These are phyloP conservation scores for Achlya flavicornis DNA, from an alignment of 2,888 invertebrate genomes.

Conservation along the genomic window DNA sequence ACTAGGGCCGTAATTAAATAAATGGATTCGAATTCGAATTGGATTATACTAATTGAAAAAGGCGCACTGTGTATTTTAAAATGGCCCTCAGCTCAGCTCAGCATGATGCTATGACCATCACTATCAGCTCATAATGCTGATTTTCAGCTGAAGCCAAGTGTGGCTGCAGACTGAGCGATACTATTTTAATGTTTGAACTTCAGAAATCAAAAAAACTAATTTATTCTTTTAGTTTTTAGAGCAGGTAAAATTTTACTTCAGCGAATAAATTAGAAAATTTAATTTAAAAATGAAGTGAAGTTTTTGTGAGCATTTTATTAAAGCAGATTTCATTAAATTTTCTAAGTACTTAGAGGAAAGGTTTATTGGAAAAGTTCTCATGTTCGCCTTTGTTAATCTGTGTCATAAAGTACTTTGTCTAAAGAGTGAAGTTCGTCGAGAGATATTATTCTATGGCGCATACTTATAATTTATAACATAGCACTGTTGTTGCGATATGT, in stretches of 20 bases:
- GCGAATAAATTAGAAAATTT: background rate
- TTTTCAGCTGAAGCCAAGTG: too few relatives aligned
- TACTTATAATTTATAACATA: background rate
- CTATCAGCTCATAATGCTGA: too few relatives aligned
- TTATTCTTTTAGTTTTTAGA: background rate
- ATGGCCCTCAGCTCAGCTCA: too few relatives aligned
- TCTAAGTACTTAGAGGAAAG: background rate
- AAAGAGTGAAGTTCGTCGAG: background rate
- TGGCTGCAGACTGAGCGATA: too few relatives aligned
- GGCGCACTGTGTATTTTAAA: too few relatives aligned
- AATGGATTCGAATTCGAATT: too few relatives aligned
- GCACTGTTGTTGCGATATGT: background rate
- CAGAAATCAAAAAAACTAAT: too few relatives aligned
- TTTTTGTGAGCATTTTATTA: background rate
- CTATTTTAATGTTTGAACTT: too few relatives aligned
- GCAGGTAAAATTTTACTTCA: background rate
- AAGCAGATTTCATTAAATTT: background rate
- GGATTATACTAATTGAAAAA: too few relatives aligned
- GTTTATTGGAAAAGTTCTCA: conserved; percentile 5
- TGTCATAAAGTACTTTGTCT: background rate
- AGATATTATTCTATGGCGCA: background rate
- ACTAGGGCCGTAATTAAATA: too few relatives aligned
- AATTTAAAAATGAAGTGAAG: background rate
- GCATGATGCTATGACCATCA: too few relatives aligned
- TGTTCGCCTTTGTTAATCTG: conserved; percentile 2